Evolutionary conservation across 2,113 vertebrate species (phyloP).

Genomic region (Menura novaehollandiae): DNA sequence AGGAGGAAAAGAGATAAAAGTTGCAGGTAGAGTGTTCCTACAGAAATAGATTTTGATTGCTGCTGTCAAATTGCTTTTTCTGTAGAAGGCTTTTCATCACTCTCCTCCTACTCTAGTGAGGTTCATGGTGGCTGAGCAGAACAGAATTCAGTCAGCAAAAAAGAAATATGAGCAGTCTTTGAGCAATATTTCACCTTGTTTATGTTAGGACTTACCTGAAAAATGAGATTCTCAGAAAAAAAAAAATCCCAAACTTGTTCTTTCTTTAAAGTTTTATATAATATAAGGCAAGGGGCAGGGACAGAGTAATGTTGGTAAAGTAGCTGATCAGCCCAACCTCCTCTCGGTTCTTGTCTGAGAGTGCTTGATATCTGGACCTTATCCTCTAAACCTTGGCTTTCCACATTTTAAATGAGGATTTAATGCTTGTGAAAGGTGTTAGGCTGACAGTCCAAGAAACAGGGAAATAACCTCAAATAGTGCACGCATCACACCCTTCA

Average conservation of each 20-base stretch:
- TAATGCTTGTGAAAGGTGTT: conserved; percentile 24
- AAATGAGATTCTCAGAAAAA: background rate
- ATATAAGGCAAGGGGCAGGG: background rate
- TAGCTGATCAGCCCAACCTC: background rate
- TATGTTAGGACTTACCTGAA: background rate
- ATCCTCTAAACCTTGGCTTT: background rate
- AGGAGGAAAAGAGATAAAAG: background rate
- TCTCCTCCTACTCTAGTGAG: background rate
- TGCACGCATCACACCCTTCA: background rate
- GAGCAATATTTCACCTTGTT: background rate
- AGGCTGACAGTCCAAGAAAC: background rate
- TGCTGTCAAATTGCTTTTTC: background rate
- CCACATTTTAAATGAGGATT: background rate
- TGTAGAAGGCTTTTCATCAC: background rate
- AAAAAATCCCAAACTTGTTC: background rate
- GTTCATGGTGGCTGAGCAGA: background rate
- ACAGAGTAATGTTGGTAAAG: background rate
- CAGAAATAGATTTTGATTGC: background rate
- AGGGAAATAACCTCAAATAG: background rate
- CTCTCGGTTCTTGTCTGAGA: background rate
- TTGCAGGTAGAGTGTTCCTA: background rate
- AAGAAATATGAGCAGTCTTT: background rate
- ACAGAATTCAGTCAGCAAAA: background rate
- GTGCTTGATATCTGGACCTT: background rate
- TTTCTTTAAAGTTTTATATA: background rate